A percentile compares a stretch with the other conserved stretches of the same genome.
phyloP scores from a whole-genome alignment of 2,113 vertebrate genomes.

The Oryctolagus cuniculus region mOryCun1.1 NC_091445.1:77343001-77343500 shows the following conservation, averaged over 20 bases:
- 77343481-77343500: too few relatives aligned
- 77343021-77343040: slow-evolving; percentile 6
- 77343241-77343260: not conserved
- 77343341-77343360: too few relatives aligned
- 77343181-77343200: not conserved
- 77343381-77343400: too few relatives aligned
- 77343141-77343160: not conserved
- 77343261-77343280: not conserved
- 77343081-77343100: not conserved
- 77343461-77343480: too few relatives aligned
- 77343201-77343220: not conserved
- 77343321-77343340: too few relatives aligned
- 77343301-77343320: too few relatives aligned
- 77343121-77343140: not conserved
- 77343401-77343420: too few relatives aligned
- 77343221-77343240: slow-evolving; percentile 45
- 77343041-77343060: not conserved
- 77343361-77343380: too few relatives aligned
- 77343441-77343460: too few relatives aligned
- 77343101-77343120: not conserved
- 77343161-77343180: not conserved
- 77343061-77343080: not conserved
- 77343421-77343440: too few relatives aligned
- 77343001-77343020: not conserved
- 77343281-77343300: not conserved